Evolutionary conservation across 1,140 invertebrate genomes (phyloP).

Genomic region (Leguminivora glycinivorella): DNA sequence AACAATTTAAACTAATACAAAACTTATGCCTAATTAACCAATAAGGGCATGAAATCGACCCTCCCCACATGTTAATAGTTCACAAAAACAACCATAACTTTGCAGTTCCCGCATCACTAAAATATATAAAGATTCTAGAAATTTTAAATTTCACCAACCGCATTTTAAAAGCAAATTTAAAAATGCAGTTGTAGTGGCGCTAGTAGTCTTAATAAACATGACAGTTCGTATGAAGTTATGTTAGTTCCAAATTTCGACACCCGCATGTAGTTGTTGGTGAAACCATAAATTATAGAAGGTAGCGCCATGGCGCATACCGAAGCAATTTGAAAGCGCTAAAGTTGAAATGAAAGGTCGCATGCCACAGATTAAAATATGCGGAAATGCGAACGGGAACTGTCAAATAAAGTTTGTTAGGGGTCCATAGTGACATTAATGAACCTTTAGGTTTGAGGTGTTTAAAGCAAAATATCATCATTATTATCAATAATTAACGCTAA

Average conservation of each 20-base stretch:
- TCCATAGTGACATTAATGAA: neutral
- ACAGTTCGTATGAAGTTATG: neutral
- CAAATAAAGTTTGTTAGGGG: conserved; percentile 42
- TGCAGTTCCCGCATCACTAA: neutral
- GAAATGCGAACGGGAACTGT: conserved; percentile 54
- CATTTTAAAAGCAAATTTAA: neutral
- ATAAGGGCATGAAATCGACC: conserved; percentile 3
- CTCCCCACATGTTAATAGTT: neutral
- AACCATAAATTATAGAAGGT: conserved; percentile 6
- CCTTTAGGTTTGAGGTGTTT: neutral
- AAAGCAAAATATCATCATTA: neutral
- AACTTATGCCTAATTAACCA: conserved; percentile 10
- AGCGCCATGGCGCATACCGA: conserved; percentile 43
- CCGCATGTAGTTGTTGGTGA: neutral
- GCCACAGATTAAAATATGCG: conserved; percentile 55
- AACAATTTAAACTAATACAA: neutral
- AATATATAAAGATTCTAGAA: neutral
- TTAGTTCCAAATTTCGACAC: neutral
- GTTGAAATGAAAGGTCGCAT: conserved; percentile 51
- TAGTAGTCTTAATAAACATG: neutral
- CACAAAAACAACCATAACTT: neutral
- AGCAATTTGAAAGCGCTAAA: conserved; percentile 46
- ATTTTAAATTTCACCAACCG: neutral
- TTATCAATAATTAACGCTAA: too few species aligned
- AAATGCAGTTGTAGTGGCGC: neutral